These are phyloP conservation scores for Polydrusus tereticollis DNA, from an alignment of 2,888 invertebrate species.

Conservation along the genomic window DNA sequence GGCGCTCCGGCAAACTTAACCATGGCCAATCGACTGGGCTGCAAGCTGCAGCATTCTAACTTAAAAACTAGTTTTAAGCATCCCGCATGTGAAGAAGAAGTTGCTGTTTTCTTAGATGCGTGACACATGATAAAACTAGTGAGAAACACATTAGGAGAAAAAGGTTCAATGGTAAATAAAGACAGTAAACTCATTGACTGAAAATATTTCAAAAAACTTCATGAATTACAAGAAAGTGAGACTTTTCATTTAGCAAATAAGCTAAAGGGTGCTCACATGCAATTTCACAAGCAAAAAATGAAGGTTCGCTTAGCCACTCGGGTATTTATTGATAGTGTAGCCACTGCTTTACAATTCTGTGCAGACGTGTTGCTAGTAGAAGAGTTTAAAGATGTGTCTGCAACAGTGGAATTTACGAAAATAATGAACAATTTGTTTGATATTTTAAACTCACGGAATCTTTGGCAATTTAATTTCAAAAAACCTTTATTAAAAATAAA, in stretches of 20 bases:
- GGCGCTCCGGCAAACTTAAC: constrained; percentile 32
- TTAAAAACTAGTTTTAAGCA: constrained; percentile 24
- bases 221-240: constrained; percentile 31
- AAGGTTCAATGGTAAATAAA: constrained; percentile 15
- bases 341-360: constrained; percentile 50
- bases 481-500: constrained; percentile 12
- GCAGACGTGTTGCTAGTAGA: constrained; percentile 36
- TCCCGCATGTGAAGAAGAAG: constrained; percentile 21
- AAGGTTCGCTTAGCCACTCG: constrained; percentile 39
- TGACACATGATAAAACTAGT: constrained; percentile 41
- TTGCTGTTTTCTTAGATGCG: constrained; percentile 33
- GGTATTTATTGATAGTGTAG: constrained; percentile 51
- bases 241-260: constrained; percentile 39
- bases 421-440: constrained; percentile 52
- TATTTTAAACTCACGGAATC: constrained; percentile 50
- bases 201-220: constrained; percentile 26
- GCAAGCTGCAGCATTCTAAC: neutral
- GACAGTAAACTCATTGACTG: constrained; percentile 36
- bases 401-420: constrained; percentile 46
- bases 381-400: constrained; percentile 45
- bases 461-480: constrained; percentile 16
- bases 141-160: constrained; percentile 36
- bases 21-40: constrained; percentile 17
- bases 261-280: constrained; percentile 30
- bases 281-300: constrained; percentile 24